phyloP scores from a whole-genome alignment of 37 sponge, comb jelly and placozoan species.

The Hexactinellida sp. region DNA sequence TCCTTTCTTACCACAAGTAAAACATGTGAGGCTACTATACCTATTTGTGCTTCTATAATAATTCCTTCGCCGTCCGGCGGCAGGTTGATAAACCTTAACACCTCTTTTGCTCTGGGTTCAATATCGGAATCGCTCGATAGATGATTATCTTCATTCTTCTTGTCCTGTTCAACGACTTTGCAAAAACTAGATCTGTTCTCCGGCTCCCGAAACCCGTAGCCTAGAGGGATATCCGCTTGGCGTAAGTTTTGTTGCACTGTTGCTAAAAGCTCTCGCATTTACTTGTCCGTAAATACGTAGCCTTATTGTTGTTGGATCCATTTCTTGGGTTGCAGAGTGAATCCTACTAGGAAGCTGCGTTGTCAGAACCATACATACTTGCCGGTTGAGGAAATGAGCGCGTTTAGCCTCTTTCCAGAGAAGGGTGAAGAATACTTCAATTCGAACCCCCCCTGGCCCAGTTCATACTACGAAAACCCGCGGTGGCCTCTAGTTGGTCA shows the following conservation, averaged over 20 bases:
- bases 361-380: neutral
- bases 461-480: neutral
- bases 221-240: neutral
- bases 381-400: neutral
- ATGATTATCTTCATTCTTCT: neutral
- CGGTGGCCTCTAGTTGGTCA: slow-evolving; percentile 16
- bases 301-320: neutral
- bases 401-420: neutral
- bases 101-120: neutral
- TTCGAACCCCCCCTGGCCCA: neutral
- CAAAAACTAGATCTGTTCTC: neutral
- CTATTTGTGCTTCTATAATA: neutral
- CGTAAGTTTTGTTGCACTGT: slow-evolving; percentile 6
- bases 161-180: neutral
- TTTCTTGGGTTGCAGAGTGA: slow-evolving; percentile 1
- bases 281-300: neutral
- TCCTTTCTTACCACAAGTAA: neutral
- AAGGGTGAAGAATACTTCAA: neutral
- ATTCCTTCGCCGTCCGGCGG: neutral
- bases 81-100: neutral
- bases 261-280: slow-evolving; percentile 9
- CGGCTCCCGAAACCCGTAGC: no score
- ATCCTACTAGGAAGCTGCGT: slow-evolving; percentile 7
- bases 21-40: slow-evolving; percentile 1
- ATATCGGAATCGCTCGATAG: neutral